Conservation (phyloP, 2,113 vertebrate genomes). For the Cyprinus carpio region DNA sequence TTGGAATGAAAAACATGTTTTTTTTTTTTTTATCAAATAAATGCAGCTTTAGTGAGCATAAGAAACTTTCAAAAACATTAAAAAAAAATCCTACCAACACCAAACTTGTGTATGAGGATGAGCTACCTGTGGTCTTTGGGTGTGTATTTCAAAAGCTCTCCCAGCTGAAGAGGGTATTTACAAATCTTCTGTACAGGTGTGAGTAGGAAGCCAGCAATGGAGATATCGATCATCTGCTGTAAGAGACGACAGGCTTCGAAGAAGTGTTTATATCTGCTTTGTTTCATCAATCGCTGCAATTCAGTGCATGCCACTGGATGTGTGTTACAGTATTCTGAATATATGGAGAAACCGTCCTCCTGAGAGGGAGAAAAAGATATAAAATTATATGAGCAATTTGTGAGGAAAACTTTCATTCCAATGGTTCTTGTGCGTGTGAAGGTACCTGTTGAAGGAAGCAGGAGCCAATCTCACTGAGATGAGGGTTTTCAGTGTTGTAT, state of each 20-base stretch:
- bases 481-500: constrained; percentile 92
- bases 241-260: constrained; percentile 96
- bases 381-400: neutral
- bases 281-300: constrained; percentile 89
- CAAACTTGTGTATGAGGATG: too few species aligned
- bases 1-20: too few species aligned
- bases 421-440: neutral
- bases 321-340: constrained; percentile 97
- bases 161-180: constrained; percentile 95
- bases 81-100: too few species aligned
- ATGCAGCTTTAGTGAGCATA: too few species aligned
- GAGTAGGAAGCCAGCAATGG: constrained; percentile 93
- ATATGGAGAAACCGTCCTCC: constrained; percentile 94
- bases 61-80: too few species aligned
- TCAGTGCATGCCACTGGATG: constrained; percentile 89
- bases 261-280: constrained; percentile 91
- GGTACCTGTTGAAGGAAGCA: constrained; percentile 94
- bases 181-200: constrained; percentile 98
- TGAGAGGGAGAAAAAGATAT: constrained; percentile 68
- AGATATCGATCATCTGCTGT: constrained; percentile 98
- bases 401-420: too few species aligned
- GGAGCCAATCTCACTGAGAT: constrained; percentile 92
- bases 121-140: constrained; percentile 89
- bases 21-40: too few species aligned
- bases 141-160: constrained; percentile 95